Evolutionary conservation across 1,140 invertebrate genomes (phyloP).

Genomic region (Cyphomyrmex costatus): DNA sequence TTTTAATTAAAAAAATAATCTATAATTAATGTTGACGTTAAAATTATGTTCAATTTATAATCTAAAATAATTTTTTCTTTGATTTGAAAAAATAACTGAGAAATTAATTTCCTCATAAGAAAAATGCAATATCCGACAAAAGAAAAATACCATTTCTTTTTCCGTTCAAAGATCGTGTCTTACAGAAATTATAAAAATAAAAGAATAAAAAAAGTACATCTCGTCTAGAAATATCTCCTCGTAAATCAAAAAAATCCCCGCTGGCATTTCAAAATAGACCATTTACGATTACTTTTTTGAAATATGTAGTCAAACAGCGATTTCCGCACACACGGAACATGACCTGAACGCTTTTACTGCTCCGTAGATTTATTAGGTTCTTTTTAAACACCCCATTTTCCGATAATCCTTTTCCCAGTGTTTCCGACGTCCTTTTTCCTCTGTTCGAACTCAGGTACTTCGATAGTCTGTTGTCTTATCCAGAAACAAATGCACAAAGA

Average conservation of each 20-base stretch:
- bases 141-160: background rate
- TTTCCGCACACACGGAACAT: background rate
- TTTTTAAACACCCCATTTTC: background rate
- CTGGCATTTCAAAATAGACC: background rate
- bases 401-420: background rate
- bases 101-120: background rate
- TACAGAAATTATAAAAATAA: background rate
- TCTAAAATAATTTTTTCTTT: slow-evolving; percentile 7
- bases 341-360: background rate
- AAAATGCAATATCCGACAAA: slow-evolving; percentile 18
- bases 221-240: background rate
- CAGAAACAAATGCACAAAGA: background rate
- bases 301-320: background rate
- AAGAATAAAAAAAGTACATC: background rate
- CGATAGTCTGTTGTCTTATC: background rate
- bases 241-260: background rate
- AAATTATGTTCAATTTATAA: background rate
- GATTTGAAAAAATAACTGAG: background rate
- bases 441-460: background rate
- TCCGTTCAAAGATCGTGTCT: background rate
- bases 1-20: background rate
- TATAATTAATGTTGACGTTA: background rate
- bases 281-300: background rate
- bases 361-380: background rate
- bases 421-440: background rate